Percentiles rank a stretch among this genome's conserved stretches.
phyloP scores from a whole-genome alignment of 2,888 invertebrate genomes.

The Strigamia crassipes region DNA sequence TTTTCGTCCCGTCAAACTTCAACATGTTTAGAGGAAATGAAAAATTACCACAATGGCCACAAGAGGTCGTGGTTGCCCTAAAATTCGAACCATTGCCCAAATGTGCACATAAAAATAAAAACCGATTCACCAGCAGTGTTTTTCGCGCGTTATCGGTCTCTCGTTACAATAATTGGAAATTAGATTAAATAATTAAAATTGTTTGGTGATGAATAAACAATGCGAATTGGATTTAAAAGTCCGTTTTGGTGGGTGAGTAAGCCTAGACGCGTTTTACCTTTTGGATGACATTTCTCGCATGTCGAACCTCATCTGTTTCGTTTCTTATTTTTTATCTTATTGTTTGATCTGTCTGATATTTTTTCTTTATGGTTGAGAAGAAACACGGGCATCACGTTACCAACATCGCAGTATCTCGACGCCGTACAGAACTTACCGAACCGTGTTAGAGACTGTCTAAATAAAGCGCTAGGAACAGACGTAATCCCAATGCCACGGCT shows the following conservation, averaged over 20 bases:
- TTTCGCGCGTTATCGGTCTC: neutral
- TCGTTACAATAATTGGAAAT: neutral
- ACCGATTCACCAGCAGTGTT: neutral
- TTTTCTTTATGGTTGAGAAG: neutral
- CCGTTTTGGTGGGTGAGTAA: neutral
- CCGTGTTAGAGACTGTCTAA: neutral
- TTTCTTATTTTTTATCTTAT: neutral
- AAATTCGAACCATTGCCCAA: neutral
- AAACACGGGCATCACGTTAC: neutral
- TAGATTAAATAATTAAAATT: neutral
- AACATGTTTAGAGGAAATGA: neutral
- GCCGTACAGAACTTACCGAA: neutral
- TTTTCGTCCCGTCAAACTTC: neutral
- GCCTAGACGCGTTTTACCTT: neutral
- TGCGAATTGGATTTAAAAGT: neutral
- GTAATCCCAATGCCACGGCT: neutral
- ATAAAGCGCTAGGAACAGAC: neutral
- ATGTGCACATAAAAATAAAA: neutral
- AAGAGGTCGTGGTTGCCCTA: neutral
- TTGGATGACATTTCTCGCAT: slow-evolving; percentile 26
- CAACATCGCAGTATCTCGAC: neutral
- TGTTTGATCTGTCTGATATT: neutral
- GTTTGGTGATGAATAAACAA: neutral
- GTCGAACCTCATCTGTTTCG: slow-evolving; percentile 11
- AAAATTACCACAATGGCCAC: neutral